Evolutionary conservation across 2,797 vertebrate species (phyloP).

Genomic region (Ctenopoma multispine): DNA sequence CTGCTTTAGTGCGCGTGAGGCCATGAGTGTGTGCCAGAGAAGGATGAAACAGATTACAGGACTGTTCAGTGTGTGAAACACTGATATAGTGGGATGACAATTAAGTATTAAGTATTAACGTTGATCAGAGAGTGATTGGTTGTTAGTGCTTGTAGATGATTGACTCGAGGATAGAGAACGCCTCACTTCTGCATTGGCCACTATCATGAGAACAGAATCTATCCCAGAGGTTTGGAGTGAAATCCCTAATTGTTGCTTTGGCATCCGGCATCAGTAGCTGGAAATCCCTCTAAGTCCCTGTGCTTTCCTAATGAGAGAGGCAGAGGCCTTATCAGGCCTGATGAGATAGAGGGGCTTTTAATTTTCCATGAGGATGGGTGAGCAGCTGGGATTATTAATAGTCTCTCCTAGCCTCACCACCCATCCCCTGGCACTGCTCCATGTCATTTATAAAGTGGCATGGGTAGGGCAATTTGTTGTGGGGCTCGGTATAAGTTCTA

Average conservation of each 20-base stretch:
- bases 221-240: constrained; percentile 71
- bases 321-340: constrained; percentile 80
- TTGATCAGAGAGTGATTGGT: constrained; percentile 43
- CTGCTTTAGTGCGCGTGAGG: constrained; percentile 49
- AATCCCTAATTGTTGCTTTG: constrained; percentile 80
- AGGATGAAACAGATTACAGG: constrained; percentile 68
- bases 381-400: constrained; percentile 80
- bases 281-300: constrained; percentile 80
- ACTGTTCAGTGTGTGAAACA: constrained; percentile 54
- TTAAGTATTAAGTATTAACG: constrained; percentile 53
- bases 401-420: constrained; percentile 69
- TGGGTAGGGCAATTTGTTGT: constrained; percentile 43
- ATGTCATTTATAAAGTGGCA: constrained; percentile 76
- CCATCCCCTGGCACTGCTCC: constrained; percentile 70
- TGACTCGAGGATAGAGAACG: constrained; percentile 41
- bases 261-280: constrained; percentile 78
- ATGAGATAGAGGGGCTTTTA: constrained; percentile 81
- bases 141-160: constrained; percentile 43
- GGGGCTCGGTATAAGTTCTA: constrained; percentile 21
- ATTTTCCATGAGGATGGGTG: constrained; percentile 75
- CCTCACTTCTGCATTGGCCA: constrained; percentile 49
- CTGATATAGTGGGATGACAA: constrained; percentile 55
- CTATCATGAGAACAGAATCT: constrained; percentile 64
- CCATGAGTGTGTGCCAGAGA: constrained; percentile 57
- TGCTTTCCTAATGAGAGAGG: constrained; percentile 81